Conservation (phyloP, 1,140 invertebrate genomes). For the Physella acuta region DNA sequence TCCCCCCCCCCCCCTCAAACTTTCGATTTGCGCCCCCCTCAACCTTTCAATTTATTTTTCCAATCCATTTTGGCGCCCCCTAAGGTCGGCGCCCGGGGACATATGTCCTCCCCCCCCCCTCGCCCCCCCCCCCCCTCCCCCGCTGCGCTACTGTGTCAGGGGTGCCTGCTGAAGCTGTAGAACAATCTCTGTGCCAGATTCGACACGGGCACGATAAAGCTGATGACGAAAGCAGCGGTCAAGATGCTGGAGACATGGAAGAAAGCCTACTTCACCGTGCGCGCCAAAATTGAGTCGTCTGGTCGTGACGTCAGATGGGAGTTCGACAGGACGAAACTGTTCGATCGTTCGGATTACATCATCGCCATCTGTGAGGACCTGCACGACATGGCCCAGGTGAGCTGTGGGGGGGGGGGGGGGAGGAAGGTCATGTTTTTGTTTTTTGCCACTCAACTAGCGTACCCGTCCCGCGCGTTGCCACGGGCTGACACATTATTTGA, state of each 20-base stretch:
- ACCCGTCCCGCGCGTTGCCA: no score
- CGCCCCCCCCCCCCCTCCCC: no score
- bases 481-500: neutral
- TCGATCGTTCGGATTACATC: constrained; percentile 79
- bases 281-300: constrained; percentile 77
- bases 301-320: constrained; percentile 82
- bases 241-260: constrained; percentile 77
- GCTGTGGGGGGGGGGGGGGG: no score
- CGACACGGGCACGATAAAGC: constrained; percentile 35
- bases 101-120: no score
- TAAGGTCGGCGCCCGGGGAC: no score
- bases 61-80: no score
- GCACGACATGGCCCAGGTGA: constrained; percentile 70
- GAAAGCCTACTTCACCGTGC: constrained; percentile 63
- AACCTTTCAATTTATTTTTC: no score
- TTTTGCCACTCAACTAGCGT: neutral
- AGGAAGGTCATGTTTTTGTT: neutral
- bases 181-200: constrained; percentile 13
- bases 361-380: constrained; percentile 74
- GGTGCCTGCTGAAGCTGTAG: no score
- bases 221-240: constrained; percentile 41
- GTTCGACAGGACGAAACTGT: constrained; percentile 76
- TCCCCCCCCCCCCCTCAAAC: no score
- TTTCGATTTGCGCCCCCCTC: no score
- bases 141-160: no score